Evolutionary conservation across 2,888 invertebrate genomes (phyloP).

Genomic region (Mesopsocus fuscifrons): DNA sequence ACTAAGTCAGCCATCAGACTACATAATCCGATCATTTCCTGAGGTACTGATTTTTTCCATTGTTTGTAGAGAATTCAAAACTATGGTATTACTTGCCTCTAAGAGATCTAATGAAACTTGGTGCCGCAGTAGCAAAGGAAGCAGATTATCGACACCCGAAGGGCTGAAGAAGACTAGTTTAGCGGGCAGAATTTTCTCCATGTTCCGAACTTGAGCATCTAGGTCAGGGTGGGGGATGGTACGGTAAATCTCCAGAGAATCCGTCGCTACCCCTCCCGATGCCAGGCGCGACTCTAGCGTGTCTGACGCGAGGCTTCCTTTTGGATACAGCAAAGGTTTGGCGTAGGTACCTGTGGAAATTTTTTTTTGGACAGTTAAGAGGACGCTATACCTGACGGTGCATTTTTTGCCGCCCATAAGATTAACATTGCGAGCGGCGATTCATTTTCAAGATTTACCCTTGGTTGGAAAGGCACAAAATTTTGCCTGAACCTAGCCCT

Average conservation of each 20-base stretch:
- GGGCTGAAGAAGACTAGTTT: slow-evolving; percentile 38
- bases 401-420: no score
- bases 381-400: no score
- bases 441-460: no score
- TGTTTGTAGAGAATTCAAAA: no score
- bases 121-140: slow-evolving; percentile 29
- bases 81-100: no score
- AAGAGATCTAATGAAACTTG: no score
- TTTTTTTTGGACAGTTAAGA: background rate
- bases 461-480: no score
- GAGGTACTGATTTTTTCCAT: no score
- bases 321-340: slow-evolving; percentile 32
- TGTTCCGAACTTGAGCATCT: slow-evolving; percentile 24
- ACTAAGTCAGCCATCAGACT: no score
- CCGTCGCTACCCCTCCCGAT: slow-evolving; percentile 25
- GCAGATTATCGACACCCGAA: slow-evolving; percentile 31
- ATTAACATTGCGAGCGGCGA: no score
- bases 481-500: no score
- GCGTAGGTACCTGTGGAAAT: slow-evolving; percentile 18
- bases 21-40: no score
- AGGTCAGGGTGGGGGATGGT: slow-evolving; percentile 30
- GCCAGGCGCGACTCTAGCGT: slow-evolving; percentile 27
- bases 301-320: slow-evolving; percentile 34
- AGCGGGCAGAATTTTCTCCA: slow-evolving; percentile 26
- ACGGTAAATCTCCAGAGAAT: slow-evolving; percentile 32